Conservation (phyloP, 2,113 vertebrate species). For the Hymenochirus boettgeri region DNA sequence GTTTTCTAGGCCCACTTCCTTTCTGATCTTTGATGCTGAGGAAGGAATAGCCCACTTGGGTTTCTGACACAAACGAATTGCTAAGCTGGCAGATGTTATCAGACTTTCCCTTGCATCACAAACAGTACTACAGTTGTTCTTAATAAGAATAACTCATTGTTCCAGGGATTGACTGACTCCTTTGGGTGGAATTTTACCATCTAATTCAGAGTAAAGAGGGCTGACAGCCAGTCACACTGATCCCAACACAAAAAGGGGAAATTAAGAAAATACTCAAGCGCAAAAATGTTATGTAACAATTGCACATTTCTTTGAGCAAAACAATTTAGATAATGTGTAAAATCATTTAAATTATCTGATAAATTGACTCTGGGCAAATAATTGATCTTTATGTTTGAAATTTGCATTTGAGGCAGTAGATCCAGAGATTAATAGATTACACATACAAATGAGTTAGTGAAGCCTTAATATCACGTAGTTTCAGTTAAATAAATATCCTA, state of each 20-base stretch:
- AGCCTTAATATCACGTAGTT: no score
- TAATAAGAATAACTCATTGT: constrained; percentile 76
- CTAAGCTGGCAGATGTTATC: constrained; percentile 72
- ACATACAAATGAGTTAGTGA: no score
- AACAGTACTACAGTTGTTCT: constrained; percentile 68
- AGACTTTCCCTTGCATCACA: constrained; percentile 60
- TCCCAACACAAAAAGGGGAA: neutral
- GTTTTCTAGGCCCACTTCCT: constrained; percentile 69
- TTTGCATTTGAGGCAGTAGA: no score
- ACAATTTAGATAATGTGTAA: no score
- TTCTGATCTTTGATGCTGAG: constrained; percentile 56
- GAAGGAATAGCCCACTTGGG: constrained; percentile 72
- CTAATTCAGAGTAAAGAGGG: constrained; percentile 62
- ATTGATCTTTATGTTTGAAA: no score
- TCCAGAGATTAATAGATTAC: no score
- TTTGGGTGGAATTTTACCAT: constrained; percentile 69
- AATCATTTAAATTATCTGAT: no score
- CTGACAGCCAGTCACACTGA: constrained; percentile 53
- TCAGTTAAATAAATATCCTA: no score
- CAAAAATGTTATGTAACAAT: no score
- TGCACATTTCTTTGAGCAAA: no score
- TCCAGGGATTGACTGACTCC: constrained; percentile 58
- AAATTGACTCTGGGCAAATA: no score
- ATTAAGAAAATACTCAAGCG: no score
- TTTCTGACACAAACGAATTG: constrained; percentile 67